Evolutionary conservation across 1,140 invertebrate genomes (phyloP).

Genomic region (Neodiprion pinetum): DNA sequence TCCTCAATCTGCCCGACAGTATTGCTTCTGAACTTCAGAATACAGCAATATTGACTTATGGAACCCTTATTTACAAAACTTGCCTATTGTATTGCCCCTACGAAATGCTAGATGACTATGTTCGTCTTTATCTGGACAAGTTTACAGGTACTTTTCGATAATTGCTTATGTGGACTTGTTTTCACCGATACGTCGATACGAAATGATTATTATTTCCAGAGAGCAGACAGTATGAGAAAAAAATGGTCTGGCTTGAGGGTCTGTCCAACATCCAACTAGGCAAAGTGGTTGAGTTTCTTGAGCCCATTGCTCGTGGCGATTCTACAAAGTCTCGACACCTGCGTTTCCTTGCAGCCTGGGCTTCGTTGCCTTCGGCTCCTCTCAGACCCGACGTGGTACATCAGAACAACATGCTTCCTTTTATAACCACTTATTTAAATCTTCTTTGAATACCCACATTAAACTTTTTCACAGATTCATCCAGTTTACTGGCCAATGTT

Average conservation of each 20-base stretch:
- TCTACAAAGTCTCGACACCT: conserved; percentile 62
- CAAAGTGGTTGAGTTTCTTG: conserved; percentile 67
- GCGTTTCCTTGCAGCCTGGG: conserved; percentile 69
- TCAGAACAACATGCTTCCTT: conserved; percentile 18
- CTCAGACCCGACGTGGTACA: conserved; percentile 64
- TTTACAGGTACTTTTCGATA: conserved; percentile 59
- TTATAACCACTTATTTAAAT: background rate
- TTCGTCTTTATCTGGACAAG: conserved; percentile 72
- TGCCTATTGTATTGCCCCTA: conserved; percentile 64
- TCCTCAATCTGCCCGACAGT: conserved; percentile 59
- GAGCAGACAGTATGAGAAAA: conserved; percentile 68
- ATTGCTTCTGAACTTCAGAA: conserved; percentile 65
- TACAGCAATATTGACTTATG: conserved; percentile 73
- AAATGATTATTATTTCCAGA: conserved; percentile 56
- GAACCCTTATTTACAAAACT: conserved; percentile 73
- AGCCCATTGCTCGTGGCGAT: conserved; percentile 64
- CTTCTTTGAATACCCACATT: background rate
- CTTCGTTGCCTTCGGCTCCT: conserved; percentile 63
- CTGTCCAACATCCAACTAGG: conserved; percentile 69
- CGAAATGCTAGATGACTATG: conserved; percentile 74
- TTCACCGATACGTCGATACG: conserved; percentile 18
- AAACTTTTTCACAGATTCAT: conserved; percentile 59
- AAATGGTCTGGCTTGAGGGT: conserved; percentile 76
- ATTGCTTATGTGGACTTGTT: conserved; percentile 23
- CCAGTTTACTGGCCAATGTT: conserved; percentile 74